Base-by-base conservation (phyloP, 2,797 vertebrate species). In the Muscicapa striata region DNA sequence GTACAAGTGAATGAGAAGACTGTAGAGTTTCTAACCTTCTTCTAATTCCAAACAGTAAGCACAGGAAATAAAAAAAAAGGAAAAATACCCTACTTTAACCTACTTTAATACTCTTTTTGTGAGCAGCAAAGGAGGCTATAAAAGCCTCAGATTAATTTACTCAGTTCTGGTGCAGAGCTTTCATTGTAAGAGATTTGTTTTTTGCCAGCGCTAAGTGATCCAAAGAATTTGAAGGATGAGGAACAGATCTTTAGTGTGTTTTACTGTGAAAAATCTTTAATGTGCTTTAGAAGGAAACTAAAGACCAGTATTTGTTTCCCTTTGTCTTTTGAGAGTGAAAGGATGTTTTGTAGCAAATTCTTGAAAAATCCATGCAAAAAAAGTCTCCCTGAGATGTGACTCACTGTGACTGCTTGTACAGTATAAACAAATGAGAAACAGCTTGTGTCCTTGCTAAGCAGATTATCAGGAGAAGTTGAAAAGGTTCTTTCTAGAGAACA, bases 391-490 rank as follows among this genome's bases (percentile, higher is more conserved):
- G 62, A 86, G 80, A 75, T 88, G 77, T 90, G 91, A 88, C 77
- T 96, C 91, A 81, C 66, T 76, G 89, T 34, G 61, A 67, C 75
- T 78, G 75, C 93, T 89, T 89, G 77, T 89, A 70, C 84, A 92
- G 80, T 87, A 38, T 63, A 93, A 79, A 83, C 91, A 92, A 94
- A 88, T 46, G 73, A 68, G 86, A 91, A 88, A 4, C 94, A 94
- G 94, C 94, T 94, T 94, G 85, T 88, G 90, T 89, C 85, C 84
- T 94, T 40, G 73, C 85, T 94, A 94, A 95, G 94, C 76, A 96
- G 93, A 94, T 95, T 95, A 95, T 83, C 82, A 55, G 83, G 62
- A 90, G 82, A 91, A 83, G 76, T 20, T 94, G 93, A 94, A 94
- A 95, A 88, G 93, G 83, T 93, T 84, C 68, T 80, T 94, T 95